Base-by-base conservation (phyloP, 2,113 vertebrate species). In the Zosterops hypoxanthus region DNA sequence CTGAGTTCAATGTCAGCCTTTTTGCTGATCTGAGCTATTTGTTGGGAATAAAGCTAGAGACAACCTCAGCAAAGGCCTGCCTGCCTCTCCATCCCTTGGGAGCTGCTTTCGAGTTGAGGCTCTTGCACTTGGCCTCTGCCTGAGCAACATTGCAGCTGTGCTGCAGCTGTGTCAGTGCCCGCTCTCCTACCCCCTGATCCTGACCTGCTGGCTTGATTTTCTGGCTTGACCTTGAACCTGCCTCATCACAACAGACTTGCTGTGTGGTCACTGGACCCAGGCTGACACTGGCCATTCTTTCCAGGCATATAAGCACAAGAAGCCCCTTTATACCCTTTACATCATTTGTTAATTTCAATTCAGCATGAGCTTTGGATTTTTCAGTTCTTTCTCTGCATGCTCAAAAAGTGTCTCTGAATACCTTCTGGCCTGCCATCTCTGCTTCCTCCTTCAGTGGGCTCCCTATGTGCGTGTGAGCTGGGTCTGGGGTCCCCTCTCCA, bases 1-100 rank as follows among this genome's bases (percentile, higher is more conserved):
- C 73, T 6, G 52, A 89, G 95, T 87, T 86, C 93, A 78, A 91
- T 90, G 84, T 89, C 80, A 92, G 42, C 26, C 39, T 83, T 87
- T 91, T 64, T 77, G 77, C 77, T 88, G 76, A 90, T 77, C 55
- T 41, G 46, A 86, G 59, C 56, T 83, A 36, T 85, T 92, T 81
- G 36, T 63, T 75, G 57, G 61, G 57, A 84, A 68, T 82, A 79
- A 92, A 84, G 26, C 84, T 59, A 64, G 78, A 71, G 52, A 64
- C 77, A 89, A 57, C 65, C n/a, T 56, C 84, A 59, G 87, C 65
- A 59, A 69, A 71, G 29, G 82, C 53, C 21, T 84, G 69, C 44
- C 47, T 82, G 69, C 64, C 68, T 77, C 65, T 82, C 50, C 2
- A 0, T 91, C 92, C 49, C 81, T 39, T 33, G 90, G 84, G 93